Evolutionary conservation across 1,140 invertebrate genomes (phyloP).

Genomic region (Drosophila pseudoobscura): DNA sequence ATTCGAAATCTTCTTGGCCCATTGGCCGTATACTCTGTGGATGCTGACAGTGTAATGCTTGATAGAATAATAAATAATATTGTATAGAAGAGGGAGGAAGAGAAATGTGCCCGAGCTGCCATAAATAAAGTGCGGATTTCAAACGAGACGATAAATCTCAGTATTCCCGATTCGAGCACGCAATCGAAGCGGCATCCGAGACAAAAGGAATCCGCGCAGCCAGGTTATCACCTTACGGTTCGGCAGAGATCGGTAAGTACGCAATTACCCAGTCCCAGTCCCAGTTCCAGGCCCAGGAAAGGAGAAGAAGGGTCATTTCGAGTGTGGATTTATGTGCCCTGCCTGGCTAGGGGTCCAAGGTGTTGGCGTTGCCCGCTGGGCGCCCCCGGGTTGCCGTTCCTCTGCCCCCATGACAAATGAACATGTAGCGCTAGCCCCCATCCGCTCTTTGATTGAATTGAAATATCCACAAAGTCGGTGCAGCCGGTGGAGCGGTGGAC

Average conservation of each 20-base stretch:
- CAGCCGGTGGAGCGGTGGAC: too few species aligned
- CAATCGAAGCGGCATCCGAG: slow-evolving; percentile 28
- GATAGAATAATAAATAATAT: slow-evolving; percentile 64
- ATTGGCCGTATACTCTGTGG: slow-evolving; percentile 42
- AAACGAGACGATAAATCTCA: slow-evolving; percentile 58
- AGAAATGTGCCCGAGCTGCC: slow-evolving; percentile 47
- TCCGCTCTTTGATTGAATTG: slow-evolving; percentile 52
- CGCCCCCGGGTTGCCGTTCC: slow-evolving; percentile 27
- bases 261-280: slow-evolving; percentile 46
- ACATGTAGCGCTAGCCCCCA: slow-evolving; percentile 41
- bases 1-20: slow-evolving; percentile 8
- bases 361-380: slow-evolving; percentile 57
- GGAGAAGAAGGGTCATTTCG: slow-evolving; percentile 33
- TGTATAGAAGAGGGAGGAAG: slow-evolving; percentile 22
- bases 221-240: slow-evolving; percentile 40
- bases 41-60: slow-evolving; percentile 55
- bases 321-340: slow-evolving; percentile 42
- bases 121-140: slow-evolving; percentile 57
- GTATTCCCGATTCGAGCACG: slow-evolving; percentile 50
- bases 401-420: slow-evolving; percentile 49
- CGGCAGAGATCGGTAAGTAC: slow-evolving; percentile 52
- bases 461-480: slow-evolving; percentile 28
- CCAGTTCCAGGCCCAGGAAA: slow-evolving; percentile 3
- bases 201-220: slow-evolving; percentile 35
- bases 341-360: slow-evolving; percentile 44